phyloP scores from a whole-genome alignment of 2,888 invertebrate species.

The Lasioglossum pauxillum region DNA sequence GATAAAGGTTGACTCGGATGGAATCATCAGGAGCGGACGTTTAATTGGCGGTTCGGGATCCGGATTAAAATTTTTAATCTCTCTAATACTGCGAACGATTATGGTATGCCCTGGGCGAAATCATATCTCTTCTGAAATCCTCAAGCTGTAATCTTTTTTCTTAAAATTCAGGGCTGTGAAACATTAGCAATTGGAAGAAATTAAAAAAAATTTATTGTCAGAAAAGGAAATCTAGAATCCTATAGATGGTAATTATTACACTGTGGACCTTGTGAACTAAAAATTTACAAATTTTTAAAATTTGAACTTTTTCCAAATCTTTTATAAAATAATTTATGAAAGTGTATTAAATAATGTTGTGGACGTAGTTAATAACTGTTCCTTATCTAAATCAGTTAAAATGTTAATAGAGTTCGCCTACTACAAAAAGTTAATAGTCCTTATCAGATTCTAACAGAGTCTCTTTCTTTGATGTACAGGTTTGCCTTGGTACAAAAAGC shows the following conservation, averaged over 20 bases:
- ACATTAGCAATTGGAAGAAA: background rate
- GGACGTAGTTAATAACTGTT: background rate
- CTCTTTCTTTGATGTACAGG: background rate
- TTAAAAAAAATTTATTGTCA: background rate
- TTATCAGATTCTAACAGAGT: background rate
- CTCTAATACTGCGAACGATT: background rate
- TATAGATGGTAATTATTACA: background rate
- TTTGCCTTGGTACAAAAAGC: background rate
- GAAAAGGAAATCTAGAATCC: background rate
- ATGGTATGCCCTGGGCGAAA: background rate
- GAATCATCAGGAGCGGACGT: slow-evolving; percentile 23
- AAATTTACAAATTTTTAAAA: background rate
- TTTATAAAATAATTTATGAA: background rate
- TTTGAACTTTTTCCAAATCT: background rate
- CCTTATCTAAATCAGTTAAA: background rate
- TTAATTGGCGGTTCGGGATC: background rate
- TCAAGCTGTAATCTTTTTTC: background rate
- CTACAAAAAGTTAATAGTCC: background rate
- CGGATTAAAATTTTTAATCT: background rate
- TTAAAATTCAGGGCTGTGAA: background rate
- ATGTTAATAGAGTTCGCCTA: background rate
- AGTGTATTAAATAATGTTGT: background rate
- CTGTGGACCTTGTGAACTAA: too few species aligned
- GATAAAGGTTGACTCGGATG: slow-evolving; percentile 25
- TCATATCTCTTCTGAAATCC: background rate